These are phyloP conservation scores for Peromyscus californicus DNA, from an alignment of 2,113 vertebrate genomes.

Conservation along the genomic window DNA sequence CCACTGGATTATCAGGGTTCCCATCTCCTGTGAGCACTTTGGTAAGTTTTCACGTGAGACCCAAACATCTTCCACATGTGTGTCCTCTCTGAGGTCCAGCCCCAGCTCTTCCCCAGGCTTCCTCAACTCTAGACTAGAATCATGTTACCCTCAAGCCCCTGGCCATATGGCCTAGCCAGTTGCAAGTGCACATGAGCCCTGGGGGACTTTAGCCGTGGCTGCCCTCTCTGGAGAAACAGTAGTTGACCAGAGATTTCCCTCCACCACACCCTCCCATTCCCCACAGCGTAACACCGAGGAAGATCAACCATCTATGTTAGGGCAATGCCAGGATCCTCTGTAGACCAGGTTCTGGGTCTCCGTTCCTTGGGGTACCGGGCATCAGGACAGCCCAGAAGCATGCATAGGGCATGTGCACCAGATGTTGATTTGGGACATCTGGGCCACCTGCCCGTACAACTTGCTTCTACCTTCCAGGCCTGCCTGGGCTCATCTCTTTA, in stretches of 20 bases:
- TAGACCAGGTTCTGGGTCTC: background rate
- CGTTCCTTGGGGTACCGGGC: background rate
- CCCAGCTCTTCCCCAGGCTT: too few relatives aligned
- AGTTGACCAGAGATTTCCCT: background rate
- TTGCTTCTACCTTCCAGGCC: background rate
- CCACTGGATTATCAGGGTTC: background rate
- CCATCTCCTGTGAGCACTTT: background rate
- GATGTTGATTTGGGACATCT: background rate
- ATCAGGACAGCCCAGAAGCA: background rate
- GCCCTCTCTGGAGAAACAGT: background rate
- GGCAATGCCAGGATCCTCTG: background rate
- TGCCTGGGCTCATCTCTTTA: background rate
- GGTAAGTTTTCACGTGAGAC: background rate
- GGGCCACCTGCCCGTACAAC: background rate
- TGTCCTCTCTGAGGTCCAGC: background rate
- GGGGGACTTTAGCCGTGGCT: background rate
- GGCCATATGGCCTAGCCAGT: background rate
- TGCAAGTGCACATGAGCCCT: too few relatives aligned
- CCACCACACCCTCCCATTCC: background rate
- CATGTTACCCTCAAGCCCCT: background rate
- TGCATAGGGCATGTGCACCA: background rate
- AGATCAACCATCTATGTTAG: background rate
- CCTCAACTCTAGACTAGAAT: background rate
- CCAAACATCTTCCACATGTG: background rate
- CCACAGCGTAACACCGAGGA: background rate